phyloP scores from a whole-genome alignment of 1,140 invertebrate species.

The Marisa cornuarietis region DNA sequence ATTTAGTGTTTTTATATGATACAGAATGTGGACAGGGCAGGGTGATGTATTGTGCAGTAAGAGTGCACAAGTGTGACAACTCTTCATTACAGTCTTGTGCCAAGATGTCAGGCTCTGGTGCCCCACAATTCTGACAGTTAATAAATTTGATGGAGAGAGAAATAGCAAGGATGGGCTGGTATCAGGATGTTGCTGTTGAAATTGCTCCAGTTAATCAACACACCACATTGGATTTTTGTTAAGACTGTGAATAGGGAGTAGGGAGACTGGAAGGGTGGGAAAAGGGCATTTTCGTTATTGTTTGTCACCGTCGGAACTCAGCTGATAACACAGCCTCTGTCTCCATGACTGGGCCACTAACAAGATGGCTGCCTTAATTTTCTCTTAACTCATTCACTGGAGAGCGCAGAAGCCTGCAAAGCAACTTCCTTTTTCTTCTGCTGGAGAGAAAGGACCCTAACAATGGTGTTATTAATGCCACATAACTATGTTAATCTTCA shows the following conservation, averaged over 20 bases:
- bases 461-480: conserved; percentile 36
- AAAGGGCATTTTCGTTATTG: conserved; percentile 1
- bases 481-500: conserved; percentile 39
- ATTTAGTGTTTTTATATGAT: conserved; percentile 8
- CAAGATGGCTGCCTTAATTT: conserved; percentile 27
- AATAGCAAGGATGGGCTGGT: neutral
- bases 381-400: conserved; percentile 27
- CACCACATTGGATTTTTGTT: conserved; percentile 8
- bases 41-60: conserved; percentile 10
- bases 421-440: conserved; percentile 11
- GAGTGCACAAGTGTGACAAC: conserved; percentile 9
- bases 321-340: neutral
- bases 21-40: conserved; percentile 9
- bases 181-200: neutral
- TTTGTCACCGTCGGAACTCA: conserved; percentile 4
- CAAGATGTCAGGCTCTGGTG: conserved; percentile 9
- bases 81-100: conserved; percentile 4
- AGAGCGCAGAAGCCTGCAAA: conserved; percentile 4
- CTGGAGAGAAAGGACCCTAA: conserved; percentile 22
- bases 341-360: conserved; percentile 10
- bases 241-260: neutral
- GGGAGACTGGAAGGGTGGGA: neutral
- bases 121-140: conserved; percentile 12
- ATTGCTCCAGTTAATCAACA: conserved; percentile 16
- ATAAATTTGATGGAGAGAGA: conserved; percentile 17